Base-by-base conservation (phyloP, 2,797 vertebrate genomes). In the Ataeniobius toweri region DNA sequence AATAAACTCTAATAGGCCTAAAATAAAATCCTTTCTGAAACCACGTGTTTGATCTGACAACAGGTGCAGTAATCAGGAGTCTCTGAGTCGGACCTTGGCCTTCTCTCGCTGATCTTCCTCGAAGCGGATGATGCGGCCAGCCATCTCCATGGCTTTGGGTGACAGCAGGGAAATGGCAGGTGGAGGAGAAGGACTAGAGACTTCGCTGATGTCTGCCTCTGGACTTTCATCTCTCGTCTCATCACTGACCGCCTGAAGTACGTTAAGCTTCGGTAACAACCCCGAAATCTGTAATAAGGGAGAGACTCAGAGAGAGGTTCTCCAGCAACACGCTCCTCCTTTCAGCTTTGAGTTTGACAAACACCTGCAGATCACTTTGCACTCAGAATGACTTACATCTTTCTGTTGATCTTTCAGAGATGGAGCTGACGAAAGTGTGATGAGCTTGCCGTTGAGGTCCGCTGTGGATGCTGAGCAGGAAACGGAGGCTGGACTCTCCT, bases 101-200 rank as follows among this genome's bases (percentile, higher is more conserved):
- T 95, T 97, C 87, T 95, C 84, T 26, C 92, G 94, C 81, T 96
- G 94, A 0, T 95, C 87, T 84, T 97, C 91, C 75, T 98, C 96
- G 3, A 96, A 97, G 84, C 95, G 91, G 46, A 93, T 91, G 76
- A 99, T 98, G 78, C 93, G 95, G 22, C 97, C 97, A 22, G 97
- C 96, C 0, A 95, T 96, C 85, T 94, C 94, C 16, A 95, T 94
- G 12, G 94, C 94, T 93, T 94, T 96, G 4, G 96, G 95, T 0
- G 96, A 96, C 46, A 93, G 88, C 76, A 94, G 28, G 3, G 89
- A 85, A 16, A 93, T 90, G 39, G 80, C 5, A 0, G 92, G 88
- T 0, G 74, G 80, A 0, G 91, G 85, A 1, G 78, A 51, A 0
- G 87, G 87, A 82, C 83, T 86, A 59, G 75, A 72, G 16, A 77